phyloP scores from a whole-genome alignment of 92 coral and sea anemone species.

The Metridium senile region DNA sequence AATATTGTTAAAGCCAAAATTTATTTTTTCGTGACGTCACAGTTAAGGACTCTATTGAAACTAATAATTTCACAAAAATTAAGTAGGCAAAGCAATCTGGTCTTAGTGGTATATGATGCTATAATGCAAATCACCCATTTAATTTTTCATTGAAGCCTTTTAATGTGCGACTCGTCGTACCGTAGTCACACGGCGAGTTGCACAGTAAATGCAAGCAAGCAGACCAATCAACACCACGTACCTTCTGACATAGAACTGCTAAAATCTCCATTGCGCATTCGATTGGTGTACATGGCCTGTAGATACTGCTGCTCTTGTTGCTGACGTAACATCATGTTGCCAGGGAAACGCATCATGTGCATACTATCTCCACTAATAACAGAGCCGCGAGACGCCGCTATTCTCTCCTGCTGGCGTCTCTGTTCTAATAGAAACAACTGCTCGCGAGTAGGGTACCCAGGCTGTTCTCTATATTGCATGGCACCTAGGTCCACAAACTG shows the following conservation, averaged over 20 bases:
- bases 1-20: too few relatives aligned
- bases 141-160: too few relatives aligned
- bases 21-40: too few relatives aligned
- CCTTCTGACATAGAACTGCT: background rate
- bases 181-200: too few relatives aligned
- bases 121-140: too few relatives aligned
- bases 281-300: conserved; percentile 84
- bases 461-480: conserved; percentile 67
- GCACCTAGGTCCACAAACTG: conserved; percentile 82
- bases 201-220: too few relatives aligned
- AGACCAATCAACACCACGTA: too few relatives aligned
- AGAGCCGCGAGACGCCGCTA: conserved; percentile 56
- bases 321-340: conserved; percentile 76
- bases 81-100: too few relatives aligned
- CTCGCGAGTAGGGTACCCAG: conserved; percentile 53
- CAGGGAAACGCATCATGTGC: conserved; percentile 75
- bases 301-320: conserved; percentile 84
- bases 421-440: conserved; percentile 66
- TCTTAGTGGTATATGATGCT: too few relatives aligned
- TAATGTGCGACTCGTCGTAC: too few relatives aligned
- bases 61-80: too few relatives aligned
- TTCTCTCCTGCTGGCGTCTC: conserved; percentile 62
- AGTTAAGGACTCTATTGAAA: too few relatives aligned
- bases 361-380: conserved; percentile 73
- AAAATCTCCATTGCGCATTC: conserved; percentile 81